Evolutionary conservation across 2,888 invertebrate genomes (phyloP), one percentile per base, ranked within the genome.

Genomic region (Dione juno): DNA sequence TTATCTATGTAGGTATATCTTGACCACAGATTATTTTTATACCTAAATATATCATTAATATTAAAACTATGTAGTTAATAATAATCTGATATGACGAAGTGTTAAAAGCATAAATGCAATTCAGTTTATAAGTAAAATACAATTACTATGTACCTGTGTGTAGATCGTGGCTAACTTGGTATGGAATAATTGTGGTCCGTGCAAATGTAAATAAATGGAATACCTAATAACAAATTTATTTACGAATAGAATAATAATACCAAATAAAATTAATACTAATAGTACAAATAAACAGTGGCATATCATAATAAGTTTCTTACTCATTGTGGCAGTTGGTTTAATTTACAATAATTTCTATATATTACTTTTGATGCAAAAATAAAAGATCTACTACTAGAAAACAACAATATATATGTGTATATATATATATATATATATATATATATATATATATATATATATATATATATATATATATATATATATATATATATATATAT

Each of bases 251-350:
- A n/a, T n/a, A n/a, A n/a, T n/a, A n/a, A n/a, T n/a, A n/a, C n/a
- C n/a, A n/a, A n/a, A n/a, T n/a, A n/a, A 71, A 58, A 67, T 67
- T 67, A 65, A 40, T 71, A 28, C 10, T 37, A n/a, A 35, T 71
- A 68, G 43, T 66, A 67, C 35, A 73, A 73, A 73, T 64, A 69
- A 69, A 69, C 54, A 64, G 52, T 59, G 64, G 66, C 58, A 58
- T 53, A 58, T 66, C 52, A 64, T 69, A 66, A 54, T 43, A 11
- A 43, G 35, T 45, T 68, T 58, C 8, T 52, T 28, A 14, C 28
- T 35, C 19, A 40, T 35, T 66, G 58, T 64, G 66, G 58, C 48
- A 53, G 28, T 71, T 65, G 28, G 53, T 40, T 61, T 50, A 21
- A 21, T 13, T 43, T 14, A 43, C 59, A n/a, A n/a, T n/a, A n/a